These are phyloP conservation scores for Ursus arctos DNA, from an alignment of 2,113 vertebrate genomes.

Conservation along the genomic window DNA sequence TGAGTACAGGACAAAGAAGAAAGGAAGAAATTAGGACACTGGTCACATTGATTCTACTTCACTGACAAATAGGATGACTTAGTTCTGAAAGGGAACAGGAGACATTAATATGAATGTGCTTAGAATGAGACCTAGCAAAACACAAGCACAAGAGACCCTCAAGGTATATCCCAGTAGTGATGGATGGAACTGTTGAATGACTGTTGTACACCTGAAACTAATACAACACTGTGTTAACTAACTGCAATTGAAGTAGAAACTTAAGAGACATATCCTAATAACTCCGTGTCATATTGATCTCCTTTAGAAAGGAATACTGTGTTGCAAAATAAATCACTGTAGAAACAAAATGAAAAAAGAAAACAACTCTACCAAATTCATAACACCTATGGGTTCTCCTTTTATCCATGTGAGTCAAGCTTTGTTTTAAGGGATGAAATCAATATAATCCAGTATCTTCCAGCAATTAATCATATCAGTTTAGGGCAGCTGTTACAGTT, in stretches of 20 bases:
- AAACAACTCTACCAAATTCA: not conserved
- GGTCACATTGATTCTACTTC: constrained; percentile 32
- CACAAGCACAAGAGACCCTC: not conserved
- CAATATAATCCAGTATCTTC: constrained; percentile 16
- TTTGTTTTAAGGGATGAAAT: constrained; percentile 55
- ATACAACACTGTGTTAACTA: not conserved
- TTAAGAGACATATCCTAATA: constrained; percentile 6
- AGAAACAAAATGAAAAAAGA: not conserved
- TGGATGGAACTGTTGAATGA: not conserved
- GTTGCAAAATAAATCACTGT: constrained; percentile 55
- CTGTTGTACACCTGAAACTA: not conserved
- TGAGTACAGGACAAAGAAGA: not conserved
- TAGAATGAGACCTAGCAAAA: constrained; percentile 64
- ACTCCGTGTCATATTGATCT: constrained; percentile 54
- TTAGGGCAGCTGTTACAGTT: constrained; percentile 38
- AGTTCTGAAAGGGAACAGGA: constrained; percentile 44
- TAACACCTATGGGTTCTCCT: not conserved
- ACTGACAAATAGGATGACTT: constrained; percentile 46
- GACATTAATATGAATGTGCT: constrained; percentile 26
- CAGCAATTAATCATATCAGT: constrained; percentile 50
- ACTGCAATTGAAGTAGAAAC: not conserved
- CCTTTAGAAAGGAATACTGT: constrained; percentile 46
- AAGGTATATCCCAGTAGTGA: not conserved
- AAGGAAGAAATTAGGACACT: not conserved
- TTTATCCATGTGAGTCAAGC: constrained; percentile 38